phyloP scores from a whole-genome alignment of 2,113 vertebrate species.

The Peromyscus polionotus region DNA sequence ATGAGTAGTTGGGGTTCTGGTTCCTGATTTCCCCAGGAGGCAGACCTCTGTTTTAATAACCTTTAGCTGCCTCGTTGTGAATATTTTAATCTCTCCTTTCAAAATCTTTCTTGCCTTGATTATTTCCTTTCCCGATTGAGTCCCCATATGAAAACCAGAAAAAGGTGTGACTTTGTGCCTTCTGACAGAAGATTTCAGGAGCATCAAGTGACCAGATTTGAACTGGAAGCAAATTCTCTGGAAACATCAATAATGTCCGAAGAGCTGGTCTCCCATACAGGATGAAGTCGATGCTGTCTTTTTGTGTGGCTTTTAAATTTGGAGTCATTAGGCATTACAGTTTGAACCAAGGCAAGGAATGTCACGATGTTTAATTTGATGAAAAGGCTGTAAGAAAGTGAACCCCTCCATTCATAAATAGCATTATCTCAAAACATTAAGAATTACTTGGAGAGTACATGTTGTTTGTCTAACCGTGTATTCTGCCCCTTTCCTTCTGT shows the following conservation, averaged over 20 bases:
- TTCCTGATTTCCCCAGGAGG: no score
- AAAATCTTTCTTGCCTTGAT: not conserved
- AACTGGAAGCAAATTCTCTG: not conserved
- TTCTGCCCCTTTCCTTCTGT: not conserved
- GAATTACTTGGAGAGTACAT: not conserved
- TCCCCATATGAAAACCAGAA: not conserved
- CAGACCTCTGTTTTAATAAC: not conserved
- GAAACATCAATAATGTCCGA: not conserved
- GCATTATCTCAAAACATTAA: not conserved
- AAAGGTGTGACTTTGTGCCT: not conserved
- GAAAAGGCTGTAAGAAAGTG: not conserved
- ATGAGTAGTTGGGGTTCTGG: not conserved
- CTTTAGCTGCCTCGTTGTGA: not conserved
- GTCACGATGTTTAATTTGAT: not conserved
- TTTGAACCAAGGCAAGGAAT: not conserved
- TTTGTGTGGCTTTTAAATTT: not conserved
- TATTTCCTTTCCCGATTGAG: not conserved
- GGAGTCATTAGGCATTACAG: not conserved
- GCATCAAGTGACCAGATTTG: not conserved
- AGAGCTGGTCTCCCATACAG: accelerated
- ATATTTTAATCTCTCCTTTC: not conserved
- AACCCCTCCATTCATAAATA: not conserved
- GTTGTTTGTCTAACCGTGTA: not conserved
- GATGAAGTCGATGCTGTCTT: not conserved
- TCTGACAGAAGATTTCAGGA: not conserved